Percentiles rank a stretch among this genome's conserved stretches.
Evolutionary conservation across 2,888 invertebrate species (phyloP).

Genomic region (Eupithecia inturbata): DNA sequence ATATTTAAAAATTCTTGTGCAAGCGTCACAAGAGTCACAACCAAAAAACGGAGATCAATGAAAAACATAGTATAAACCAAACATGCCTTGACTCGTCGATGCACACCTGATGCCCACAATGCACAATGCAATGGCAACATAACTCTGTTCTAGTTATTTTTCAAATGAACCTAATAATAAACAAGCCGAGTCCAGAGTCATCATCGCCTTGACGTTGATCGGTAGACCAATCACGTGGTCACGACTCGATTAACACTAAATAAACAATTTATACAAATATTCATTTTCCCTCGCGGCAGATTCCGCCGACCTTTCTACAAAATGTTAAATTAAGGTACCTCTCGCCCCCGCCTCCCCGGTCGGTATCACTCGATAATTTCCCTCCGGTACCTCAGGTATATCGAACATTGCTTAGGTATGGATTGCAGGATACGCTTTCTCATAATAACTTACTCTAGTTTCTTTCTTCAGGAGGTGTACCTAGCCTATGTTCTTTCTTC

Average conservation of each 20-base stretch:
- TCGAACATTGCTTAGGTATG: constrained; percentile 32
- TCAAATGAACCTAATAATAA: neutral
- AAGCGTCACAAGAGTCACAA: neutral
- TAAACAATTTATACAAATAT: constrained; percentile 35
- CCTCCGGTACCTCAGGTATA: constrained; percentile 69
- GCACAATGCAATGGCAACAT: neutral
- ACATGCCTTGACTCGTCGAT: neutral
- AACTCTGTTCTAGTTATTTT: no score
- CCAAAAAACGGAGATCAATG: neutral
- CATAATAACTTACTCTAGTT: neutral
- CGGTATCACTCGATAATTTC: constrained; percentile 66
- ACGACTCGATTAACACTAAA: constrained; percentile 31
- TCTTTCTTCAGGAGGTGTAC: no score
- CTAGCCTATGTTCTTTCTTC: no score
- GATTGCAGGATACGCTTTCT: constrained; percentile 27
- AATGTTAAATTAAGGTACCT: constrained; percentile 46
- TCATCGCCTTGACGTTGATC: constrained; percentile 13
- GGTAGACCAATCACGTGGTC: constrained; percentile 20
- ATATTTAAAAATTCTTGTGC: no score
- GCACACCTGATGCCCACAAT: no score
- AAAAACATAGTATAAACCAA: neutral
- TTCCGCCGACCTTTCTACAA: constrained; percentile 45
- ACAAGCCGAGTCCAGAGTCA: neutral
- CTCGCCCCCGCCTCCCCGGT: constrained; percentile 38
- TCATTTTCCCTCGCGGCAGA: constrained; percentile 34